phyloP scores from a whole-genome alignment of 2,888 invertebrate genomes.

The Drosophila longiperda region DNA sequence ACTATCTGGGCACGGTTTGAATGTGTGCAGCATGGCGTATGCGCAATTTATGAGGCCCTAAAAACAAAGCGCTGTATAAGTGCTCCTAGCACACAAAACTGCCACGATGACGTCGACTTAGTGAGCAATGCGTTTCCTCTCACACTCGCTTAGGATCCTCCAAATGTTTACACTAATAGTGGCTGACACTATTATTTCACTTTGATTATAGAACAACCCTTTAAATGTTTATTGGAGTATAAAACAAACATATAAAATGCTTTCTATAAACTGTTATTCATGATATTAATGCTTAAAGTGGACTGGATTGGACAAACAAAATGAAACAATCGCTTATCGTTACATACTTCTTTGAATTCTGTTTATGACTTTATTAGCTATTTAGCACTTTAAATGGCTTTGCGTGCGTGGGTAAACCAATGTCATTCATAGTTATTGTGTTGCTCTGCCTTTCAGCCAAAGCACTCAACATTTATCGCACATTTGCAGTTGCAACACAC shows the following conservation, averaged over 20 bases:
- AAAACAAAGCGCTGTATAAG: constrained; percentile 63
- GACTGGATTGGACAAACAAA: not conserved
- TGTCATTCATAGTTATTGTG: constrained; percentile 21
- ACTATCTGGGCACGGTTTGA: constrained; percentile 7
- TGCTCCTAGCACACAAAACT: constrained; percentile 35
- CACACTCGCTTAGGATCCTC: not conserved
- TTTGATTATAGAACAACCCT: not conserved
- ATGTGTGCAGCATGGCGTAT: constrained; percentile 65
- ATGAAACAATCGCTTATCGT: not conserved
- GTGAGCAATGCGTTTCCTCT: constrained; percentile 43
- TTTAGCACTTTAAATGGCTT: constrained; percentile 15
- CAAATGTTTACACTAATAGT: constrained; percentile 10
- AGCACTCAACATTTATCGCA: constrained; percentile 59
- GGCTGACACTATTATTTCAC: constrained; percentile 3
- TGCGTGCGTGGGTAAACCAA: not conserved
- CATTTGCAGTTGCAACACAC: constrained; percentile 52
- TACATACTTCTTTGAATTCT: not conserved
- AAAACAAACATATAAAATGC: not conserved
- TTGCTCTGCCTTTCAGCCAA: not conserved
- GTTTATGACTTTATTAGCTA: not conserved
- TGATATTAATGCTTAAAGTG: not conserved
- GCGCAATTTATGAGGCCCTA: constrained; percentile 72
- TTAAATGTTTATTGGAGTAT: not conserved
- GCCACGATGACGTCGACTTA: constrained; percentile 8
- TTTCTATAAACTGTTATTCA: not conserved